Evolutionary conservation across 2,888 invertebrate species (phyloP).

Genomic region (Temnothorax rugatulus): DNA sequence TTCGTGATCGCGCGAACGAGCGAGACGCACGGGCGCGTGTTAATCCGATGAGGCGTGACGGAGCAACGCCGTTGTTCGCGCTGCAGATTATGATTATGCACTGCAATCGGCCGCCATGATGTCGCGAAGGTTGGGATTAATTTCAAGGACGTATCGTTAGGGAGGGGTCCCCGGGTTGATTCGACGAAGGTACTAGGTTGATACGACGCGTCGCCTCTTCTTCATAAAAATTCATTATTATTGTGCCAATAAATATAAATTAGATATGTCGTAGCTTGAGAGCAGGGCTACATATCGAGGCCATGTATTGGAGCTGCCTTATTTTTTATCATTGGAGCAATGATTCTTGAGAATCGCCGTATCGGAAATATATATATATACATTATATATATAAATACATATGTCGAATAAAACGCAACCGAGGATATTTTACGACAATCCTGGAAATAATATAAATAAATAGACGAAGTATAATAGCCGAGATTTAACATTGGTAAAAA

Average conservation of each 20-base stretch:
- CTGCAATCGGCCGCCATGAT: constrained; percentile 20
- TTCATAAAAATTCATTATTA: constrained; percentile 35
- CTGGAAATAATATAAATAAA: neutral
- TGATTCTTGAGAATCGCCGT: neutral
- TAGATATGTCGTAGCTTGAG: constrained; percentile 39
- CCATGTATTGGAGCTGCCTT: constrained; percentile 29
- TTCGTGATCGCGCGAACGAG: neutral
- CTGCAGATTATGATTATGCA: neutral
- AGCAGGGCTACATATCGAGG: constrained; percentile 33
- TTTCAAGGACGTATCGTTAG: neutral
- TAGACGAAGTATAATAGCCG: neutral
- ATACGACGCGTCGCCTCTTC: neutral
- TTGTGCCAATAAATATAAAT: constrained; percentile 48
- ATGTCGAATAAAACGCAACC: neutral
- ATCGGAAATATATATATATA: neutral
- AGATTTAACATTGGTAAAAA: neutral
- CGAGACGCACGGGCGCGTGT: neutral
- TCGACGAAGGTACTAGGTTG: neutral
- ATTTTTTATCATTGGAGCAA: neutral
- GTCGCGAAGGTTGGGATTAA: constrained; percentile 7
- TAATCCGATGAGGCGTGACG: neutral
- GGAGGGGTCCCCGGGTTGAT: neutral
- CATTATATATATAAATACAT: neutral
- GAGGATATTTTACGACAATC: no score
- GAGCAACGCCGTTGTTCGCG: no score